Evolutionary conservation across 2,113 vertebrate species (phyloP).

Genomic region (Gasterosteus nipponicus): DNA sequence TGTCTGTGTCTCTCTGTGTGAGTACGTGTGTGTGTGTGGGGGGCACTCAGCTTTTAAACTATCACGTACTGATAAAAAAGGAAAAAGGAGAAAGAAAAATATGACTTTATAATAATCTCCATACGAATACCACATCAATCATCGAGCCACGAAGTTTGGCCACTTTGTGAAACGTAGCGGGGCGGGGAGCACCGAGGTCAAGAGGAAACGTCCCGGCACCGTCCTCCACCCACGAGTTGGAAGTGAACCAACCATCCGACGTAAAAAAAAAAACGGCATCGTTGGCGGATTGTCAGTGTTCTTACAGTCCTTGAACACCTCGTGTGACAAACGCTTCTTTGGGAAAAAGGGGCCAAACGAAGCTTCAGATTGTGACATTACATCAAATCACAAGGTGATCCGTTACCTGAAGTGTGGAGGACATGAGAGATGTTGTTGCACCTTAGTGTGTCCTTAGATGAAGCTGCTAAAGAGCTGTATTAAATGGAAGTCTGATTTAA

Average conservation of each 20-base stretch:
- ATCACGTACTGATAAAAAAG: neutral
- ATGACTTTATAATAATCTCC: neutral
- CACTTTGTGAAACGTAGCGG: neutral
- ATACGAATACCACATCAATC: neutral
- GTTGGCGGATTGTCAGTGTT: neutral
- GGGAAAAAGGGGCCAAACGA: neutral
- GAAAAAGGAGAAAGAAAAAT: neutral
- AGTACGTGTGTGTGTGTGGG: neutral
- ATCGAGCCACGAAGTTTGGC: neutral
- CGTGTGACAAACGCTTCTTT: neutral
- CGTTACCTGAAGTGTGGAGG: neutral
- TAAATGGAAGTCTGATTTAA: neutral
- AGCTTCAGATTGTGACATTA: neutral
- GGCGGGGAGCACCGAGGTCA: neutral
- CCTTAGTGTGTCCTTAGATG: neutral
- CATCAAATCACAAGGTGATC: neutral
- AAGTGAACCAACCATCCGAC: neutral
- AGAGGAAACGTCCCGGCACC: conserved; percentile 5
- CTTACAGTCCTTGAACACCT: neutral
- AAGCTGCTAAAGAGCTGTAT: neutral
- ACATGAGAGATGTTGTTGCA: neutral
- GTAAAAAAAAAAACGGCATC: neutral
- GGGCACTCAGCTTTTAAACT: neutral
- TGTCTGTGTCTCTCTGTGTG: neutral
- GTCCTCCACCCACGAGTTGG: neutral